Percentiles rank a stretch among this genome's conserved stretches.
Conservation (phyloP, 1,140 invertebrate genomes). For the Lycorma delicatula region DNA sequence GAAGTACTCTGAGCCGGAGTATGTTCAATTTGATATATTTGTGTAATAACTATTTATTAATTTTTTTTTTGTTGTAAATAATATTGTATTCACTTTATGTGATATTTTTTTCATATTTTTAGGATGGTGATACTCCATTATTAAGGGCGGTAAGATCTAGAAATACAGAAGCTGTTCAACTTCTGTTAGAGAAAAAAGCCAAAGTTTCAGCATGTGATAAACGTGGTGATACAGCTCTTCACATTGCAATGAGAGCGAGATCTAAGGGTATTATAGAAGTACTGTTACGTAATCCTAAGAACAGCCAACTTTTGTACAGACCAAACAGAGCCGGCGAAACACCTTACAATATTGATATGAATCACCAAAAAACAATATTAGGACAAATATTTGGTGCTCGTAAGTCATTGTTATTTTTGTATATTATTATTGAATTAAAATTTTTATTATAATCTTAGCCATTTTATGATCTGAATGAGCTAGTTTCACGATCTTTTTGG, state of each 20-base stretch:
- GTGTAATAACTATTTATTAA: too few relatives aligned
- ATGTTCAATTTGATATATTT: too few relatives aligned
- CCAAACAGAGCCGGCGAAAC: slow-evolving; percentile 94
- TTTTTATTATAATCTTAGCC: too few relatives aligned
- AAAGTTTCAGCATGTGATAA: slow-evolving; percentile 91
- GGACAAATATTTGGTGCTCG: slow-evolving; percentile 92
- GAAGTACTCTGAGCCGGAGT: too few relatives aligned
- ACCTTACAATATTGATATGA: slow-evolving; percentile 95
- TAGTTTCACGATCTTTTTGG: not conserved
- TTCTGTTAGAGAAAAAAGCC: slow-evolving; percentile 87
- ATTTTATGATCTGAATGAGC: not conserved
- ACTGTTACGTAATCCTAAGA: slow-evolving; percentile 87
- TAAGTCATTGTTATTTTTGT: slow-evolving; percentile 40
- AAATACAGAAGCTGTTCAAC: slow-evolving; percentile 84
- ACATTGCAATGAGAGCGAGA: slow-evolving; percentile 91
- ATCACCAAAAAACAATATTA: slow-evolving; percentile 88
- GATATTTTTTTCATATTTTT: too few relatives aligned
- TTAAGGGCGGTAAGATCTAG: slow-evolving; percentile 83
- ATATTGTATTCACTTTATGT: too few relatives aligned
- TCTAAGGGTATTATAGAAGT: slow-evolving; percentile 78
- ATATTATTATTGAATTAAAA: not conserved
- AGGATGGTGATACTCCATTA: slow-evolving; percentile 90
- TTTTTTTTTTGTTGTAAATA: too few relatives aligned
- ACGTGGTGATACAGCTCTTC: slow-evolving; percentile 91
- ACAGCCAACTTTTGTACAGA: slow-evolving; percentile 90